Evolutionary conservation across 1,140 invertebrate species (phyloP), one percentile per base, ranked within the genome.

Genomic region (Hylaeus anthracinus): DNA sequence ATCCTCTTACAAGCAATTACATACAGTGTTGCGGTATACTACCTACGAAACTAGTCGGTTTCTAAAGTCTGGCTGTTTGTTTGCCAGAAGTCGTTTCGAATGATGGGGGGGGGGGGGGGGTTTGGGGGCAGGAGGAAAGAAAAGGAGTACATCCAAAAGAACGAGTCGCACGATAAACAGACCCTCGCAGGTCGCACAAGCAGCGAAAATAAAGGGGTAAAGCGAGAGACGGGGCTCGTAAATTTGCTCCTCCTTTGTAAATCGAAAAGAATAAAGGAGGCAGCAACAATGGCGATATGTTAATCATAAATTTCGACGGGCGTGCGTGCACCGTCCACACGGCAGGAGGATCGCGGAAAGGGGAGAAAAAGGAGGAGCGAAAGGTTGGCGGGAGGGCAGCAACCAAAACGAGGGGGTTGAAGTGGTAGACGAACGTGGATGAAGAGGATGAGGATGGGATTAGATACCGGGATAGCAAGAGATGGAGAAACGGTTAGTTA

Each of bases 241-340:
- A 84, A 72, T 84, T 74, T 75, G 72, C 61, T n/a, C 5, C 37
- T 69, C 69, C 79, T 81, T 84, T 81, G 72, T 81, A 81, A 61
- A 76, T 84, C 67, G 79, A 55, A 66, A 26, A 55, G 72, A 76
- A 72, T 81, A 64, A 71, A 70, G 61, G 60, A 67, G 67, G 56
- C 69, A 66, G 43, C 67, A 72, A 84, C 79, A 81, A 84, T 81
- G 61, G 55, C 79, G 61, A 72, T 61, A 53, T 76, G 81, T 79
- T 73, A 82, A 84, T 84, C 67, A 69, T 81, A 83, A 81, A 83
- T 84, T 84, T 79, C 70, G 81, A 58, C 56, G 79, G 26, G 53
- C 64, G 51, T 81, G 65, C 69, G 51, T 69, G 69, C 58, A 45
- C 39, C 55, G 53, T 55, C 56, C 51, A 45, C 53, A 14, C 58